phyloP scores from a whole-genome alignment of 1,140 invertebrate species.

The Temnothorax curvispinosus region DNA sequence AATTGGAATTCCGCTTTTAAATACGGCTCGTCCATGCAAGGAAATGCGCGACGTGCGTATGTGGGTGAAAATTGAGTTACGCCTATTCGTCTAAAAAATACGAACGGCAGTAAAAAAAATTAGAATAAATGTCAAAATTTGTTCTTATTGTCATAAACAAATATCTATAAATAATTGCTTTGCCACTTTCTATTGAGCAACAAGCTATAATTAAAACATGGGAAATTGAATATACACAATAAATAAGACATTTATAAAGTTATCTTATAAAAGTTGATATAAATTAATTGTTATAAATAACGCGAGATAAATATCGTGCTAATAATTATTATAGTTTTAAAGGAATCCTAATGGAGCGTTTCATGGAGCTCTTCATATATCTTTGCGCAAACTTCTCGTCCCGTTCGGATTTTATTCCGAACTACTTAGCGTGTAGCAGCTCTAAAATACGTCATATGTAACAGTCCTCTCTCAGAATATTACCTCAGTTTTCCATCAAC shows the following conservation, averaged over 20 bases:
- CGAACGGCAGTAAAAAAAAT: background rate
- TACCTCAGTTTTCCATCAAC: constrained; percentile 73
- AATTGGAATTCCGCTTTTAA: constrained; percentile 92
- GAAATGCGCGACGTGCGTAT: constrained; percentile 92
- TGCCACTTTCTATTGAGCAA: background rate
- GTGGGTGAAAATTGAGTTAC: constrained; percentile 94
- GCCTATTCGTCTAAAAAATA: constrained; percentile 87
- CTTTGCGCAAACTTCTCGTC: background rate
- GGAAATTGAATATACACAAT: background rate
- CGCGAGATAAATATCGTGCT: background rate
- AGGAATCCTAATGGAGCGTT: background rate
- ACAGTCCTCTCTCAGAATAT: background rate
- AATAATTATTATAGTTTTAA: background rate
- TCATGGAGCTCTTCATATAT: background rate
- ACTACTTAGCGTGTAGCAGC: background rate
- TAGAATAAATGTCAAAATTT: background rate
- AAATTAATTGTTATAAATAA: background rate
- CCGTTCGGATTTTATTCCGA: background rate
- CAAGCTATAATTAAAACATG: background rate
- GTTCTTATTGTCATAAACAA: background rate
- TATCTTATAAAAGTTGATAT: background rate
- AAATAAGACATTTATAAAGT: background rate
- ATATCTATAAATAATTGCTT: background rate
- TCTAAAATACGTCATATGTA: background rate
- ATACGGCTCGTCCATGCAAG: constrained; percentile 95